Evolutionary conservation across 2,113 vertebrate genomes (phyloP).

Genomic region (Oplegnathus fasciatus): DNA sequence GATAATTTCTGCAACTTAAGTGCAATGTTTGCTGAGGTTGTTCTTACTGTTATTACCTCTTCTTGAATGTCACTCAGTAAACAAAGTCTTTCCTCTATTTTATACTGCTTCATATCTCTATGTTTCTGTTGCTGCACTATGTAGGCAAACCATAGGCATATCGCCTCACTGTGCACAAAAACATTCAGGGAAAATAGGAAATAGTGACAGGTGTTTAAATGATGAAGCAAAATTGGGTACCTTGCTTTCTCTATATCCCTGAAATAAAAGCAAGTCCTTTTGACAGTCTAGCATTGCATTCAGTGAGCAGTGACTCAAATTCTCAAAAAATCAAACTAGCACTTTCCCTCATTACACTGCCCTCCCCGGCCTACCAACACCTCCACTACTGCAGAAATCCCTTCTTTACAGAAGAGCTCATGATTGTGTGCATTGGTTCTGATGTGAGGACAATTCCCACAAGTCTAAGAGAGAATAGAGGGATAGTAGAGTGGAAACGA

Average conservation of each 20-base stretch:
- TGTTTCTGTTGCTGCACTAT: background rate
- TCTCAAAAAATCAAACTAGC: background rate
- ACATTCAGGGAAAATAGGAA: background rate
- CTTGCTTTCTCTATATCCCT: background rate
- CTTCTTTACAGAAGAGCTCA: conserved; percentile 31
- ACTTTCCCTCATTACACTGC: background rate
- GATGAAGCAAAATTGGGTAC: background rate
- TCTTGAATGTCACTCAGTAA: conserved; percentile 9
- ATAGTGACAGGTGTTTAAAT: background rate
- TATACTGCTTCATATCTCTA: background rate
- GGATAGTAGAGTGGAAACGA: conserved; percentile 17
- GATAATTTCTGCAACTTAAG: conserved; percentile 1
- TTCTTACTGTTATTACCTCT: background rate
- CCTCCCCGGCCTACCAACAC: background rate
- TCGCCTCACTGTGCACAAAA: background rate
- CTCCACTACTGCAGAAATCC: conserved; percentile 6
- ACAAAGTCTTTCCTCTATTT: background rate
- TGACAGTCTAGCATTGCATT: background rate
- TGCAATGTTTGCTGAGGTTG: background rate
- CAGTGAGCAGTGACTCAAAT: background rate
- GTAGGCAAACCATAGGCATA: background rate
- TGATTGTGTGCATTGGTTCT: conserved; percentile 25
- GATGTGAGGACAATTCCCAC: conserved; percentile 37
- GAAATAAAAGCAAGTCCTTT: conserved; percentile 8
- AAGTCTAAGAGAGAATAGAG: conserved; percentile 26